Evolutionary conservation across 2,888 invertebrate genomes (phyloP).

Genomic region (Drosophila barbarae): DNA sequence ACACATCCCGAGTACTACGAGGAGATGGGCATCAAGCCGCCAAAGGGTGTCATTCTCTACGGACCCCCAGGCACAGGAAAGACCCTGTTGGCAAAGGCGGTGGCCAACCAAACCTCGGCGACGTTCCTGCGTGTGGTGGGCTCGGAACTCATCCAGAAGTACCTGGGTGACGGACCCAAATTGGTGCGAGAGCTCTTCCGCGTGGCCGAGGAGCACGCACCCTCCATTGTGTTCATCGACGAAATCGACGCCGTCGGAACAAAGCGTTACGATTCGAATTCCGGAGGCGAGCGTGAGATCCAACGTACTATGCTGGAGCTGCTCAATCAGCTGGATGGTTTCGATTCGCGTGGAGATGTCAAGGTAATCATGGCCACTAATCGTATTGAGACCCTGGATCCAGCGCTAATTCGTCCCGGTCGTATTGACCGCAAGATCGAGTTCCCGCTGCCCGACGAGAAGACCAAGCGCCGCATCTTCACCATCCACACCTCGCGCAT

Average conservation of each 20-base stretch:
- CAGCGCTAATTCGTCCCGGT: constrained; percentile 98
- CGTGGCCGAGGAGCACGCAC: constrained; percentile 99
- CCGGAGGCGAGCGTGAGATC: constrained; percentile 99
- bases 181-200: constrained; percentile 97
- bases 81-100: constrained; percentile 98
- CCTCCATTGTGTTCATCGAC: constrained; percentile 99
- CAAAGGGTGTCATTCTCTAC: constrained; percentile 99
- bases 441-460: constrained; percentile 99
- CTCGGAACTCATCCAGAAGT: constrained; percentile 99
- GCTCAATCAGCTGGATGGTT: constrained; percentile 98
- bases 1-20: constrained; percentile 99
- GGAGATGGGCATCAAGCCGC: constrained; percentile 99
- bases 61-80: constrained; percentile 99
- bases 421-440: constrained; percentile 99
- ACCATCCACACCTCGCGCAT: constrained; percentile 99
- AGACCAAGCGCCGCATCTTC: constrained; percentile 97
- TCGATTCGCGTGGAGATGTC: constrained; percentile 97
- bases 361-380: constrained; percentile 99
- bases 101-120: constrained; percentile 99
- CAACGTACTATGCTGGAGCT: constrained; percentile 99
- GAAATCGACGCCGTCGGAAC: constrained; percentile 99
- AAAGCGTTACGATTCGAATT: constrained; percentile 99
- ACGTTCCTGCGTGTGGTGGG: constrained; percentile 99
- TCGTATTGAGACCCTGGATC: constrained; percentile 98
- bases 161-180: constrained; percentile 99